These are phyloP conservation scores for Phaetusa simplex DNA, from an alignment of 2,113 vertebrate species.

Conservation along the genomic window DNA sequence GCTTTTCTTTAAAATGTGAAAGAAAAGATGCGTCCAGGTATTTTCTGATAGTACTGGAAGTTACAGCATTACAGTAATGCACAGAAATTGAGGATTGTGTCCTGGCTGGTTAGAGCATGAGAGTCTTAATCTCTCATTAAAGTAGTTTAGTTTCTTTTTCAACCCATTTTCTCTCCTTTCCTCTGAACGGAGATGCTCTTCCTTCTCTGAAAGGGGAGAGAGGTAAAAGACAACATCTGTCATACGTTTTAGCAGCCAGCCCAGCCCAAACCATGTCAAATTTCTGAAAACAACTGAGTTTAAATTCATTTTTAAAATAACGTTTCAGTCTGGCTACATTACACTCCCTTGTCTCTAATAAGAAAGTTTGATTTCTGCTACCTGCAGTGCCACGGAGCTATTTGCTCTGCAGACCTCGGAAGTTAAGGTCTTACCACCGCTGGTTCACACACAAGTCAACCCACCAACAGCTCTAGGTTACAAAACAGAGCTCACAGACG, in stretches of 20 bases:
- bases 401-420: background rate
- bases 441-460: background rate
- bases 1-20: background rate
- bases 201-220: background rate
- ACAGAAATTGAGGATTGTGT: background rate
- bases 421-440: background rate
- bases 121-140: background rate
- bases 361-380: background rate
- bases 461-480: rapidly evolving
- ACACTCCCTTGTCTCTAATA: background rate
- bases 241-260: background rate
- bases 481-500: background rate
- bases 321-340: background rate
- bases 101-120: background rate
- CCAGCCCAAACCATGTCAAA: background rate
- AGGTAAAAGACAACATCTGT: background rate
- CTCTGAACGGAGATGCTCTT: background rate
- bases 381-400: background rate
- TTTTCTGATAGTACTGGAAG: background rate
- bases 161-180: background rate
- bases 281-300: background rate
- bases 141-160: background rate
- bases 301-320: background rate
- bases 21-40: background rate
- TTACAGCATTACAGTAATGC: background rate